Evolutionary conservation across 2,113 vertebrate genomes (phyloP).

Genomic region (Carollia perspicillata): DNA sequence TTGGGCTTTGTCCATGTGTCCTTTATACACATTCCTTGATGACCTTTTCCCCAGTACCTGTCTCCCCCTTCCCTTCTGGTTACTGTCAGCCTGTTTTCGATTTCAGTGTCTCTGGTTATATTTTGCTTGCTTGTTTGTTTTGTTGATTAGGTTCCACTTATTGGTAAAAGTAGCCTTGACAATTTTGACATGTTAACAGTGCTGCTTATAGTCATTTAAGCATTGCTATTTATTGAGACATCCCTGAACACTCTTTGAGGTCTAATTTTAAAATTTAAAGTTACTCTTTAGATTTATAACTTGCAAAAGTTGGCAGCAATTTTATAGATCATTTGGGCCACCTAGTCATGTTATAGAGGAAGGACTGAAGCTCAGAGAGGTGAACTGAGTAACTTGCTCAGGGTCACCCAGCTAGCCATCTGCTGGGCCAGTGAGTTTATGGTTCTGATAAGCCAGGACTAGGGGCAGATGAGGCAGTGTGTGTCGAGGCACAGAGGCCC

Average conservation of each 20-base stretch:
- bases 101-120: too few species aligned
- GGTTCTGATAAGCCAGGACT: background rate
- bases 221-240: background rate
- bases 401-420: background rate
- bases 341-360: background rate
- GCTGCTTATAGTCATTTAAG: background rate
- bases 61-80: too few species aligned
- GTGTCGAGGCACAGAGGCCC: background rate
- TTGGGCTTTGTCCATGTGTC: too few species aligned
- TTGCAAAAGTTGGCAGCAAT: background rate
- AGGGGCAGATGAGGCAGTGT: background rate
- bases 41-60: too few species aligned
- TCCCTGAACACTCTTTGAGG: background rate
- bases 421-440: background rate
- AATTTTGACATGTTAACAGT: background rate
- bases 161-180: background rate
- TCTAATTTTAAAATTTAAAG: constrained; percentile 3
- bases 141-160: too few species aligned
- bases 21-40: too few species aligned
- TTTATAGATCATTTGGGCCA: background rate
- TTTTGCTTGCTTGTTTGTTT: too few species aligned
- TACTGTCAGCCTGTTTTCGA: too few species aligned
- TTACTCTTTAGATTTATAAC: background rate
- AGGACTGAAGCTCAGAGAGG: background rate
- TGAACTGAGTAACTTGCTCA: background rate